Percentiles rank a stretch among this genome's conserved stretches.
phyloP scores from a whole-genome alignment of 2,888 invertebrate genomes.

The Drosophila sordidula region DNA sequence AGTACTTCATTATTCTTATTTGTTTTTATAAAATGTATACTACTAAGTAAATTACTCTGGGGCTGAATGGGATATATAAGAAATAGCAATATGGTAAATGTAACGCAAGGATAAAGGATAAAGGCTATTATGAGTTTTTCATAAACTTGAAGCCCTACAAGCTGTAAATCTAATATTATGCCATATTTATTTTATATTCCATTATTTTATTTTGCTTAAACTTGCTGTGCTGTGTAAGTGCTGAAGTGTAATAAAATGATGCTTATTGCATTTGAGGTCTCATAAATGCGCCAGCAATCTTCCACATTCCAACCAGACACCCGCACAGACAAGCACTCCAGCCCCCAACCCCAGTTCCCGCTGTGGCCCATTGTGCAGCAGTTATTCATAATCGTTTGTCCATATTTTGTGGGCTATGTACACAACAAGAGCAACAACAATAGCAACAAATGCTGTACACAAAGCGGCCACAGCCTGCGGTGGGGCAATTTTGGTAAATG shows the following conservation, averaged over 20 bases:
- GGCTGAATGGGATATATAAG: too few relatives aligned
- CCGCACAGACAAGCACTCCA: conserved; percentile 8
- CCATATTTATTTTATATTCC: too few relatives aligned
- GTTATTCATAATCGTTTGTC: conserved; percentile 80
- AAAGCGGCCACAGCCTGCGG: conserved; percentile 66
- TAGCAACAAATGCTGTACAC: conserved; percentile 35
- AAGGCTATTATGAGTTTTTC: too few relatives aligned
- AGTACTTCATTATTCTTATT: too few relatives aligned
- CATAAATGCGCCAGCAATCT: conserved; percentile 39
- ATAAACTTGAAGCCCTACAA: too few relatives aligned
- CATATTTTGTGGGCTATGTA: conserved; percentile 55
- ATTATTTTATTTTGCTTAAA: background rate
- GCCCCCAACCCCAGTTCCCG: conserved; percentile 3
- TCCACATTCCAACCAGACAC: conserved; percentile 12
- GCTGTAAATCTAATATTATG: too few relatives aligned
- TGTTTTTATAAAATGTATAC: too few relatives aligned
- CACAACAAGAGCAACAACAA: conserved; percentile 28
- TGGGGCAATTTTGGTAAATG: conserved; percentile 59
- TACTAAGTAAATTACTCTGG: too few relatives aligned
- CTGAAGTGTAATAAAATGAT: conserved; percentile 57
- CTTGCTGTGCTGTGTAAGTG: conserved; percentile 41
- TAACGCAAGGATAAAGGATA: too few relatives aligned
- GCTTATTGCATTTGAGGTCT: conserved; percentile 45
- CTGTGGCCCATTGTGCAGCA: conserved; percentile 24
- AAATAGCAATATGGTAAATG: too few relatives aligned